Evolutionary conservation across 1,140 invertebrate genomes (phyloP).

Genomic region (Helicoverpa armigera): DNA sequence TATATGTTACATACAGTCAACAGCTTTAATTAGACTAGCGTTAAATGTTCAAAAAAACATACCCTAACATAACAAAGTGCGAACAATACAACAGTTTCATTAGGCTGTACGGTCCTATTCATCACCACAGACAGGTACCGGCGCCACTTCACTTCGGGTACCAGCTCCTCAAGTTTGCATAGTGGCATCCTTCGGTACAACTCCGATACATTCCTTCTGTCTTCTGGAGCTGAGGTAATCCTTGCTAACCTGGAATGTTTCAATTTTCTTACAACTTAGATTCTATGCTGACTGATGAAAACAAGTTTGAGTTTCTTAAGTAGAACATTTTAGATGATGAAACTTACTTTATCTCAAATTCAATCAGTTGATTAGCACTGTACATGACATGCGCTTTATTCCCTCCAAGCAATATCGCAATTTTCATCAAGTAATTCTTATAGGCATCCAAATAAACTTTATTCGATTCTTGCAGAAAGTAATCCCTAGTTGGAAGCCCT

Average conservation of each 20-base stretch:
- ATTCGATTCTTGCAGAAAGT: conserved; percentile 92
- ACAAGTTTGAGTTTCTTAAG: too few relatives aligned
- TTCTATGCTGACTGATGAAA: too few relatives aligned
- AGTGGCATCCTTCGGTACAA: conserved; percentile 94
- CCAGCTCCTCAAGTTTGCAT: conserved; percentile 88
- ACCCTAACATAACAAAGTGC: conserved; percentile 90
- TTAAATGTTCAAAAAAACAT: conserved; percentile 36
- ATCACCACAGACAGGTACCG: conserved; percentile 91
- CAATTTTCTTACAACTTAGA: background rate
- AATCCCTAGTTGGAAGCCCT: conserved; percentile 94
- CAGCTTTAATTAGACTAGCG: too few relatives aligned
- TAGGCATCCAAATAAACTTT: conserved; percentile 92
- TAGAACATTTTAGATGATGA: too few relatives aligned
- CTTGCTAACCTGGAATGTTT: conserved; percentile 86
- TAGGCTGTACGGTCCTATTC: conserved; percentile 86
- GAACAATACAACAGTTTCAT: conserved; percentile 91
- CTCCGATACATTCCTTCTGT: conserved; percentile 92
- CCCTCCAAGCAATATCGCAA: conserved; percentile 90
- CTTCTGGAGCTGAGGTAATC: conserved; percentile 93
- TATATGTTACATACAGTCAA: too few relatives aligned
- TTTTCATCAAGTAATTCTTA: conserved; percentile 91
- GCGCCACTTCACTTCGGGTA: conserved; percentile 93
- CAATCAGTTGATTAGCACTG: conserved; percentile 91
- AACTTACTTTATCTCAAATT: conserved; percentile 92
- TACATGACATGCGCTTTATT: conserved; percentile 86